Conservation (phyloP, 2,797 vertebrate species). For the Sitta carolinensis region DNA sequence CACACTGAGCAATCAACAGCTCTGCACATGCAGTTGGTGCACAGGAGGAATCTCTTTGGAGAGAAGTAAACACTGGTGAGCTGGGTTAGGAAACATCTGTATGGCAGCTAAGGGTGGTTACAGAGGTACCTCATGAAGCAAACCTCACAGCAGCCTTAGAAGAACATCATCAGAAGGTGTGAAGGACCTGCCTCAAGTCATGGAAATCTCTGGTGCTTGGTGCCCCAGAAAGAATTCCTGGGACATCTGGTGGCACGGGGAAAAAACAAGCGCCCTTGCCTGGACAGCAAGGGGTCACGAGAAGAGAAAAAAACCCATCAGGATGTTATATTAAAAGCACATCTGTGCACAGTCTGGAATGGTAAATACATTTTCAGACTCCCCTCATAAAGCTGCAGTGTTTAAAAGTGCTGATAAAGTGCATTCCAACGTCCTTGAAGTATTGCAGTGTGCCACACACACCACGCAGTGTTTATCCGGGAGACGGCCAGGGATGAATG, state of each 20-base stretch:
- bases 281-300: conserved; percentile 65
- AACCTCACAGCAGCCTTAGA: neutral
- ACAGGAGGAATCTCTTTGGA: neutral
- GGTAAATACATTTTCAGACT: conserved; percentile 74
- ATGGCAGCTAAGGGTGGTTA: neutral
- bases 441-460: conserved; percentile 12
- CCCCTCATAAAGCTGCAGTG: conserved; percentile 73
- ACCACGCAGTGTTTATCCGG: neutral
- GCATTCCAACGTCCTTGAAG: conserved; percentile 66
- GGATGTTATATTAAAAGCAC: conserved; percentile 72
- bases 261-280: neutral
- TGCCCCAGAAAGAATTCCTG: neutral
- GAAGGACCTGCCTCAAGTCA: neutral
- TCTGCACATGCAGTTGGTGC: neutral
- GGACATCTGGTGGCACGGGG: conserved; percentile 9
- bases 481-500: neutral
- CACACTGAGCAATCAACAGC: neutral
- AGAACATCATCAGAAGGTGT: neutral
- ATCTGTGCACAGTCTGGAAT: conserved; percentile 74
- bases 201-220: neutral
- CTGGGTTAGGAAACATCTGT: neutral
- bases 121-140: neutral
- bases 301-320: conserved; percentile 66
- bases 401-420: conserved; percentile 77
- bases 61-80: neutral